Evolutionary conservation across 2,113 vertebrate genomes (phyloP), one percentile per base, ranked within the genome.

Genomic region (Capreolus pygargus): DNA sequence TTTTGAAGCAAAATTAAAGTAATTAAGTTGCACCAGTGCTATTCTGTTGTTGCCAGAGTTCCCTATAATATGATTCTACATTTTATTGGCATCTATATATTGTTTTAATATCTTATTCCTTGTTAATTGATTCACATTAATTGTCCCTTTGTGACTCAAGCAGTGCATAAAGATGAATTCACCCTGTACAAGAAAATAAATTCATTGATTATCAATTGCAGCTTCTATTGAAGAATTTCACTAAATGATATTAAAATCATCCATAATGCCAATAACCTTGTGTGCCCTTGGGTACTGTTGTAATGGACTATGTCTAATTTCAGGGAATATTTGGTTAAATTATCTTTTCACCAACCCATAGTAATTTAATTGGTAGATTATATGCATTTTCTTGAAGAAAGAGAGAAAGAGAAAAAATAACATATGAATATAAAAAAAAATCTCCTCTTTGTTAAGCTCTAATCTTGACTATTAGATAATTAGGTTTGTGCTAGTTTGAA

Each of bases 121-220:
- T 55, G 94, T 92, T 96, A 89, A 94, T 60, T 82, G 79, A 95
- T 95, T 95, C 92, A 67, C 54, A 84, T 39, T 94, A 55, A 96
- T 86, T 85, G 23, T 67, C 23, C 74, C 19, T 25, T 91, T 47
- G 52, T 79, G 91, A 81, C 76, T 33, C 27, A 89, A 96, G 57
- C 74, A 83, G n/a, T 60, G 13, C 30, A 82, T 94, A 94, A 85
- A 74, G 36, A 86, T 45, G n/a, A 90, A 61, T 15, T 79, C 88
- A 61, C 6, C 1, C 11, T 10, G 5, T n/a, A 47, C 4, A 55
- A 27, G 43, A 83, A 96, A 91, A 97, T 83, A 89, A 57, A 28
- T 55, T 12, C 57, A 70, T 55, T 92, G 47, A 55, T 58, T 79
- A 70, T 36, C 85, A 84, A 88, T 74, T 82, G 52, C 14, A 91